Evolutionary conservation across 2,888 invertebrate species (phyloP).

Genomic region (Eupithecia insigniata): DNA sequence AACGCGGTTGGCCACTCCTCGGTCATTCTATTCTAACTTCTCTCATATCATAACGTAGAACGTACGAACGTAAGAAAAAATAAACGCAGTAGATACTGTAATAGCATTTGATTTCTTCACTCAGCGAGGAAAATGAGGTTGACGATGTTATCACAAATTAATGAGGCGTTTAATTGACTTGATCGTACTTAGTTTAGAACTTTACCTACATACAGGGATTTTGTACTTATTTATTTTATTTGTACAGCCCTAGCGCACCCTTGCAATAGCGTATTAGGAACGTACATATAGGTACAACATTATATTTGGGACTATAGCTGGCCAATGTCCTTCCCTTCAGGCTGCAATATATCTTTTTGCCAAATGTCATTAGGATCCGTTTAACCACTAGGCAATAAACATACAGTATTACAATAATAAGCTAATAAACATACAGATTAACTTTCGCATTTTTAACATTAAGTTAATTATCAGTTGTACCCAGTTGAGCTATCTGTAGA

Average conservation of each 20-base stretch:
- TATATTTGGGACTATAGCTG: neutral
- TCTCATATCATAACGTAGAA: neutral
- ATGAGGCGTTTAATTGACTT: constrained; percentile 32
- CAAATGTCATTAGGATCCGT: no score
- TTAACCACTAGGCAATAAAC: no score
- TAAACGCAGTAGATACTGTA: neutral
- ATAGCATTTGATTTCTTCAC: constrained; percentile 11
- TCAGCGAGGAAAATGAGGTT: constrained; percentile 33
- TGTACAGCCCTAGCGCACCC: neutral
- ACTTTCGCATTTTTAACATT: no score
- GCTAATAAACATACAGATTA: no score
- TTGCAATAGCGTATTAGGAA: neutral
- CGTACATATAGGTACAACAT: neutral
- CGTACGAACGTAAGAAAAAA: no score
- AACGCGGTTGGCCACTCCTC: neutral
- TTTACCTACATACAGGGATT: constrained; percentile 1
- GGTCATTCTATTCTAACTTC: neutral
- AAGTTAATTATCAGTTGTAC: no score
- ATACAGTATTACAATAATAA: no score
- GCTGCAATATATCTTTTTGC: no score
- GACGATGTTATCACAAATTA: constrained; percentile 36
- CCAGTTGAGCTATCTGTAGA: no score
- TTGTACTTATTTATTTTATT: neutral
- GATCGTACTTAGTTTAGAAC: constrained; percentile 9
- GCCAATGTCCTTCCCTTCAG: no score